Evolutionary conservation across 2,113 vertebrate genomes (phyloP).

Genomic region (Centropus bengalensis): DNA sequence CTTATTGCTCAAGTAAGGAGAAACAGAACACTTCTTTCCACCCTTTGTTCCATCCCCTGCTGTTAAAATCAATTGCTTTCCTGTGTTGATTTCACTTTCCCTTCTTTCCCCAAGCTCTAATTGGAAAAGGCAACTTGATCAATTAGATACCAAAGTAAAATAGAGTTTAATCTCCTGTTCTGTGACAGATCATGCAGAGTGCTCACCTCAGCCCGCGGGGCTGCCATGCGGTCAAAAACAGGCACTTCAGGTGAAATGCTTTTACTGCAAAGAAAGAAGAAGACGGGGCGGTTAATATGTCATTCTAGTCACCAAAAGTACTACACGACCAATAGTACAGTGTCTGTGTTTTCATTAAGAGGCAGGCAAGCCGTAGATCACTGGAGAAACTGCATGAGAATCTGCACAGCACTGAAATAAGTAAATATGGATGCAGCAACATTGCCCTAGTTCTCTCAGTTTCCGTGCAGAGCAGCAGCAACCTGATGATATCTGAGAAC

Average conservation of each 20-base stretch:
- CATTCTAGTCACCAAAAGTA: neutral
- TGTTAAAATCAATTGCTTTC: neutral
- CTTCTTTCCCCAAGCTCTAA: neutral
- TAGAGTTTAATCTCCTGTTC: neutral
- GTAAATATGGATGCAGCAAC: neutral
- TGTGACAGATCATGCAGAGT: neutral
- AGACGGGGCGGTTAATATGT: neutral
- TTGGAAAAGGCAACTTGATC: conserved; percentile 1
- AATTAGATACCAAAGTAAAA: neutral
- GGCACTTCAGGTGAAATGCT: conserved; percentile 40
- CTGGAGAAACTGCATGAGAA: neutral
- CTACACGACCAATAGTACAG: neutral
- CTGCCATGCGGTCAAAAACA: conserved; percentile 43
- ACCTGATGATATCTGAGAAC: neutral
- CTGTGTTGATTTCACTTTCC: neutral
- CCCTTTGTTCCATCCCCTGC: neutral
- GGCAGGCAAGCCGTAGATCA: neutral
- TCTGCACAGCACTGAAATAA: neutral
- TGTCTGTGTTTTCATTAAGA: neutral
- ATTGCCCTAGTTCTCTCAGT: neutral
- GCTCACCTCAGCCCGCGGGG: conserved; percentile 77
- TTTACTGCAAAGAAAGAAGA: conserved; percentile 71
- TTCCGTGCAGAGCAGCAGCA: neutral
- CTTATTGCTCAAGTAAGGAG: neutral
- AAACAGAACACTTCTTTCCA: neutral